Conservation (phyloP, 2,888 invertebrate species). For the Ophion ellenae region DNA sequence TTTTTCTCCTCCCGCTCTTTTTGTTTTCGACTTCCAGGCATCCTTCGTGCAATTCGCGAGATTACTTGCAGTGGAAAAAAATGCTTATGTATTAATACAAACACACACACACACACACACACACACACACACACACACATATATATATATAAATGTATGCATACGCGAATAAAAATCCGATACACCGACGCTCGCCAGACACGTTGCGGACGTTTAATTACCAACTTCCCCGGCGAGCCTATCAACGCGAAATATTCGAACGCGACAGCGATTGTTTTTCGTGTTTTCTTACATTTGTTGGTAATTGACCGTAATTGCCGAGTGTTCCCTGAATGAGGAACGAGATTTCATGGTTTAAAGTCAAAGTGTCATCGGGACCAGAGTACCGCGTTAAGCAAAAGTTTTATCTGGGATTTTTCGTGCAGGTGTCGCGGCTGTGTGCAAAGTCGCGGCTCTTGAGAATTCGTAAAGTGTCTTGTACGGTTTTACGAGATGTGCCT, state of each 20-base stretch:
- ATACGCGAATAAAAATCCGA: not conserved
- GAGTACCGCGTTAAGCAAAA: not conserved
- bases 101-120: too few relatives aligned
- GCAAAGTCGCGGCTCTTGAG: not conserved
- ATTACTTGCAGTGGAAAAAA: slow-evolving; percentile 8
- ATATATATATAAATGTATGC: too few relatives aligned
- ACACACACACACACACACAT: too few relatives aligned
- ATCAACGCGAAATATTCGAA: slow-evolving; percentile 42
- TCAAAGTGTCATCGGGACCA: not conserved
- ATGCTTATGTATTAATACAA: not conserved
- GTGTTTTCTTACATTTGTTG: not conserved
- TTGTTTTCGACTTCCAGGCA: not conserved
- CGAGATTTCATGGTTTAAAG: not conserved
- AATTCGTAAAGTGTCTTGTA: not conserved
- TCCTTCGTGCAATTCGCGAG: slow-evolving; percentile 37
- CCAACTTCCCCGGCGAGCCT: slow-evolving; percentile 49
- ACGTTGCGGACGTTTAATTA: slow-evolving; percentile 61
- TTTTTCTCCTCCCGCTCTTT: slow-evolving; percentile 32
- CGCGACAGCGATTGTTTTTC: slow-evolving; percentile 25
- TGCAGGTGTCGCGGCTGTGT: not conserved
- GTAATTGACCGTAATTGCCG: not conserved
- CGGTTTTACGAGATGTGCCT: not conserved
- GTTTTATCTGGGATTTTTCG: not conserved
- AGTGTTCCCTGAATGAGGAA: not conserved
- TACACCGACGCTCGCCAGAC: slow-evolving; percentile 17